These are phyloP conservation scores for Sorex fumeus DNA, from an alignment of 2,113 vertebrate species.

Conservation along the genomic window DNA sequence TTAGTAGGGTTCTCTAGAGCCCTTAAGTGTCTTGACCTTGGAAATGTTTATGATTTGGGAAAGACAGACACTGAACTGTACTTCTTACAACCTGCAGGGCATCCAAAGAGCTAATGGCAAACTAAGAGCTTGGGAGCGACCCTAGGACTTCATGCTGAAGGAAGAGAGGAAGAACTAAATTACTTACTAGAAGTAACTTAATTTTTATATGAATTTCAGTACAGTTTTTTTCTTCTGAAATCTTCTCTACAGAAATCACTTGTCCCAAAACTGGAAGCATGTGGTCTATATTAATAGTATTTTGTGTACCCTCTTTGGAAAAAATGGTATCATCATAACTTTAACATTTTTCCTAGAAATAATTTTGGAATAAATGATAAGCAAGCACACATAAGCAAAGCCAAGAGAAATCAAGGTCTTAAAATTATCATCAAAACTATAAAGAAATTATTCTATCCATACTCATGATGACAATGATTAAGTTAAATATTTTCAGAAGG, in stretches of 20 bases:
- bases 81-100: neutral
- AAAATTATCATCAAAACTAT: neutral
- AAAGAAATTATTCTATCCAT: neutral
- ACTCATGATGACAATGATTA: neutral
- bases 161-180: neutral
- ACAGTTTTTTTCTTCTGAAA: neutral
- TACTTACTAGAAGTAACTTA: neutral
- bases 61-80: neutral
- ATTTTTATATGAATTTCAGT: neutral
- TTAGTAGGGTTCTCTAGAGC: neutral
- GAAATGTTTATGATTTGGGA: neutral
- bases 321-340: neutral
- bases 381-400: neutral
- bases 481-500: neutral
- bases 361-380: neutral
- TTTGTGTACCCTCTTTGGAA: neutral
- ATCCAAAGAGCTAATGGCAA: neutral
- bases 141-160: neutral
- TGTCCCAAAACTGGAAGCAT: neutral
- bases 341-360: neutral
- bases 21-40: neutral
- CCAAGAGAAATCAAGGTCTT: neutral
- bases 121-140: neutral
- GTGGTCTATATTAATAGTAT: neutral
- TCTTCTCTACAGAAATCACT: neutral